Evolutionary conservation across 37 sponge, comb jelly and placozoan species (phyloP).

Genomic region (Mnemiopsis leidyi): DNA sequence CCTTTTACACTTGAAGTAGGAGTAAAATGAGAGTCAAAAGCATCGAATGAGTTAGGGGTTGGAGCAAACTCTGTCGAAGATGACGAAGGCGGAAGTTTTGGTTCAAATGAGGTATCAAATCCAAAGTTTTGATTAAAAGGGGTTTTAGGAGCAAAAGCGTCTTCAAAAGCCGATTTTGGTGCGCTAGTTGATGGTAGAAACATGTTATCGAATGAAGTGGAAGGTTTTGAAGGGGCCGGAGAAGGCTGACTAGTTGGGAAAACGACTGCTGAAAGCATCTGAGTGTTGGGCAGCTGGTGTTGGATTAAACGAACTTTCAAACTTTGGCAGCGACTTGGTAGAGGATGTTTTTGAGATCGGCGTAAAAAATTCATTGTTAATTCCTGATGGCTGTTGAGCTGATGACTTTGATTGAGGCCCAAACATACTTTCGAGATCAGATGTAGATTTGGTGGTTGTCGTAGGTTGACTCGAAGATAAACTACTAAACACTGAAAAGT

Average conservation of each 20-base stretch:
- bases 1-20: background rate
- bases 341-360: background rate
- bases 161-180: background rate
- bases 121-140: background rate
- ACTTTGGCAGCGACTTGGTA: background rate
- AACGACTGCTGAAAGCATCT: background rate
- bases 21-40: background rate
- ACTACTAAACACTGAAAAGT: background rate
- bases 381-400: background rate
- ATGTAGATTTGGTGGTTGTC: background rate
- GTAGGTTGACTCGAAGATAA: background rate
- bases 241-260: background rate
- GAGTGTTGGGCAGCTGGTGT: background rate
- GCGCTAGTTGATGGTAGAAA: no score
- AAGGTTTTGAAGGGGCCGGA: no score
- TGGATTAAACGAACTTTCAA: background rate
- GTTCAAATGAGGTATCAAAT: background rate
- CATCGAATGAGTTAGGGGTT: background rate
- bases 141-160: background rate
- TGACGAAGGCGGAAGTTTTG: background rate
- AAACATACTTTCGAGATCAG: background rate
- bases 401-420: background rate
- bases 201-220: no score
- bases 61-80: background rate
- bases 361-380: background rate